Percentiles rank a stretch among this genome's conserved stretches.
Conservation (phyloP, 1,140 invertebrate species). For the Archegozetes longisetosus region DNA sequence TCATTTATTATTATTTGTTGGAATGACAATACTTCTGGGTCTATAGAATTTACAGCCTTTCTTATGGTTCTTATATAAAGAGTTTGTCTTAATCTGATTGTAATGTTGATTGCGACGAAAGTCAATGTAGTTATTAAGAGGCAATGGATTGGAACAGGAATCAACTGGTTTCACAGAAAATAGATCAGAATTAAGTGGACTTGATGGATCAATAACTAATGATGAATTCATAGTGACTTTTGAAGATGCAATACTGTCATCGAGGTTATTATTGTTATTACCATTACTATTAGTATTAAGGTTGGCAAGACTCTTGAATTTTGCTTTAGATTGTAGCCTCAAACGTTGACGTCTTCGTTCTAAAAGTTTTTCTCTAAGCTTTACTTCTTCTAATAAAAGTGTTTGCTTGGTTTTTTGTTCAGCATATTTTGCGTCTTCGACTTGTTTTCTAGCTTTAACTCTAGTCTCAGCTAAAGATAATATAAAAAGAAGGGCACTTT, state of each 20-base stretch:
- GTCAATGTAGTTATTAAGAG: not conserved
- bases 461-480: conserved; percentile 27
- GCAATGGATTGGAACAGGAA: not conserved
- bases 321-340: not conserved
- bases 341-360: conserved; percentile 33
- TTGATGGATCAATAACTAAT: not conserved
- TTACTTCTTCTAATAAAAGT: conserved; percentile 25
- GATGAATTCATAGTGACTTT: no score
- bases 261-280: not conserved
- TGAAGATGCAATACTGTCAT: no score
- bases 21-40: not conserved
- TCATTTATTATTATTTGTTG: no score
- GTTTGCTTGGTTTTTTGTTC: conserved; percentile 33
- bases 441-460: conserved; percentile 39
- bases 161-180: not conserved
- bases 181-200: not conserved
- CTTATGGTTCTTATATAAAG: not conserved
- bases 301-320: not conserved
- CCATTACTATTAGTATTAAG: not conserved
- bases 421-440: conserved; percentile 32
- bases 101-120: not conserved
- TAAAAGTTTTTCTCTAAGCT: conserved; percentile 45
- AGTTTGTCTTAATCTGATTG: not conserved
- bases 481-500: conserved; percentile 17
- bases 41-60: not conserved